These are phyloP conservation scores for Eospalax fontanierii DNA, from an alignment of 2,797 vertebrate genomes.

Conservation along the genomic window DNA sequence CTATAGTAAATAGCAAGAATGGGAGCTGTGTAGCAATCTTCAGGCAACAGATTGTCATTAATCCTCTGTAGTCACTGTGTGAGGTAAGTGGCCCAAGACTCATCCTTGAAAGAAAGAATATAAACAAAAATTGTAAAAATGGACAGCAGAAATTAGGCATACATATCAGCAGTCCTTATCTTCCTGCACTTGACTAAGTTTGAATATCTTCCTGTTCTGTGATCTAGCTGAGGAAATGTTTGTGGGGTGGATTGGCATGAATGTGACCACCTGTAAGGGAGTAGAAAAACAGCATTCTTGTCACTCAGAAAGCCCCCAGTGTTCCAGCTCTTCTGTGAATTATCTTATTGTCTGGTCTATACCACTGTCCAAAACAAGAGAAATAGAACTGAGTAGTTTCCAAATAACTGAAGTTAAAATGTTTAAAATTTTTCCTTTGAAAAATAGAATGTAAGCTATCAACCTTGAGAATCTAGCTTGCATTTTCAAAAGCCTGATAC, in stretches of 20 bases:
- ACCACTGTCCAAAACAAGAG: background rate
- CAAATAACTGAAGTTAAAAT: constrained; percentile 27
- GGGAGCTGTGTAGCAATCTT: background rate
- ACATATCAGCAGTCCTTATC: background rate
- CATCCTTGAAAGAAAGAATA: background rate
- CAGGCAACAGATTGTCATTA: background rate
- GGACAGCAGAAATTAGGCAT: background rate
- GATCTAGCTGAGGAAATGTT: background rate
- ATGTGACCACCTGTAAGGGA: background rate
- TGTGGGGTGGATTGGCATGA: background rate
- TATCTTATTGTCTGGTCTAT: background rate
- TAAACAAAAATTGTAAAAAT: background rate
- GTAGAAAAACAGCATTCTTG: background rate
- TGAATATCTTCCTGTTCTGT: background rate
- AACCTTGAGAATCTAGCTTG: background rate
- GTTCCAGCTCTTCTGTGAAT: background rate
- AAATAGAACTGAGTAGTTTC: background rate
- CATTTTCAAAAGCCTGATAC: too few relatives aligned
- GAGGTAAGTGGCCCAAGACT: background rate
- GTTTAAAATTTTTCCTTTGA: background rate
- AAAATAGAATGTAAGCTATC: background rate
- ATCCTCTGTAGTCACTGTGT: background rate
- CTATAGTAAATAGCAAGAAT: background rate
- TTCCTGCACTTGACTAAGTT: background rate
- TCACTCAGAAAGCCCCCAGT: background rate